A percentile compares a stretch with the other conserved stretches of the same genome.
These are phyloP conservation scores for Lophius piscatorius DNA, from an alignment of 2,113 vertebrate species.

Conservation along the genomic window DNA sequence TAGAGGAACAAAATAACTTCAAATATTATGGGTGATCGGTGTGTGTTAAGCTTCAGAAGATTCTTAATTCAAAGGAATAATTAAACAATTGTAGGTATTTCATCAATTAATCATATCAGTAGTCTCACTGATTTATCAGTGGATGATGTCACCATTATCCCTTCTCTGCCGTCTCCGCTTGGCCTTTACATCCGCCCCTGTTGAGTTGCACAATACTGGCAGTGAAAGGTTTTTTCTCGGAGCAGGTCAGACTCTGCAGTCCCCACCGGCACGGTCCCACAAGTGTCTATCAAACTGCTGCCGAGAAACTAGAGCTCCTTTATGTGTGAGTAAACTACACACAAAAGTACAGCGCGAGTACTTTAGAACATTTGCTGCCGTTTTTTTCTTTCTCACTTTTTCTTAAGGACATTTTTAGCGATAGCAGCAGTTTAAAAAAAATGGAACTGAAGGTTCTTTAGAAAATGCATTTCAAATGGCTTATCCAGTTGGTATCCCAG, in stretches of 20 bases:
- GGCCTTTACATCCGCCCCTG: slow-evolving; percentile 29
- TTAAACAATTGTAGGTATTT: too few relatives aligned
- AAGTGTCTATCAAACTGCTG: slow-evolving; percentile 47
- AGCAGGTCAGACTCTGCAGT: slow-evolving; percentile 28
- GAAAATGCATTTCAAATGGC: slow-evolving; percentile 77
- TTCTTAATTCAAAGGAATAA: too few relatives aligned
- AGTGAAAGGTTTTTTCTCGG: slow-evolving; percentile 16
- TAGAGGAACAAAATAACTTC: too few relatives aligned
- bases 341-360: slow-evolving; percentile 55
- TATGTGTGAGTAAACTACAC: slow-evolving; percentile 51
- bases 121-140: slow-evolving; percentile 1
- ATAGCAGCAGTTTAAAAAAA: slow-evolving; percentile 74
- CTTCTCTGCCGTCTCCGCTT: slow-evolving; percentile 16
- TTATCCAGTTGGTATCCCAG: slow-evolving; percentile 76
- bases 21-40: too few relatives aligned
- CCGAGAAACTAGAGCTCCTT: slow-evolving; percentile 33
- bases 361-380: slow-evolving; percentile 59
- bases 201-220: slow-evolving; percentile 21
- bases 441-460: slow-evolving; percentile 70
- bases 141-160: slow-evolving; percentile 28
- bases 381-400: slow-evolving; percentile 40
- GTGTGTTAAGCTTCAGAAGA: too few relatives aligned
- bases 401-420: slow-evolving; percentile 75
- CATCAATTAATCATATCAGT: too few relatives aligned
- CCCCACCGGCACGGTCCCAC: slow-evolving; percentile 40